These are phyloP conservation scores for Meriones psammophilus DNA, from an alignment of 2,797 vertebrate genomes.

Conservation along the genomic window DNA sequence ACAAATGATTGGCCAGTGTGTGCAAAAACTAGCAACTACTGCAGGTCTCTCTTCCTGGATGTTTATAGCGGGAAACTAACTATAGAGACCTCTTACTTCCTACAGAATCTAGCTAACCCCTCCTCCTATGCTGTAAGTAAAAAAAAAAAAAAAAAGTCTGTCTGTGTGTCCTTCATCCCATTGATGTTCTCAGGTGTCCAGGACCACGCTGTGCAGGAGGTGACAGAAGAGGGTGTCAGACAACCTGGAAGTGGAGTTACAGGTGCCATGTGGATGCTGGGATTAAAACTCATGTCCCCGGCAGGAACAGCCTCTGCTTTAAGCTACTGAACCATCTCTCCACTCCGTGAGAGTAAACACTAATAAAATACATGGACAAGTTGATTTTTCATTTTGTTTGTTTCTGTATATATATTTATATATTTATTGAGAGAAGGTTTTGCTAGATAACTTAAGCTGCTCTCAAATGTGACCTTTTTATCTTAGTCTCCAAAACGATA, in stretches of 20 bases:
- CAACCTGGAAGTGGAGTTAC: too few species aligned
- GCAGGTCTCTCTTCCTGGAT: background rate
- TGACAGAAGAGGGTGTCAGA: background rate
- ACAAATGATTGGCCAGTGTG: background rate
- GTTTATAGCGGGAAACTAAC: background rate
- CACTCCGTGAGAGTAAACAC: background rate
- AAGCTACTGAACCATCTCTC: background rate
- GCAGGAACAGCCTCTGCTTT: background rate
- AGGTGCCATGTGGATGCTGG: background rate
- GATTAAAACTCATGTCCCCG: background rate
- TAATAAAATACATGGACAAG: background rate
- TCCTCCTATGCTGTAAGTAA: background rate
- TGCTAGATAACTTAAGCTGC: background rate
- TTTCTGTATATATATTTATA: background rate
- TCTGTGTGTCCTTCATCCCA: background rate
- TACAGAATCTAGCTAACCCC: background rate
- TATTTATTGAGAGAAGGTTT: background rate
- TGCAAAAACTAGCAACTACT: background rate
- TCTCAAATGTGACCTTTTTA: background rate
- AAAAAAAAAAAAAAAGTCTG: background rate
- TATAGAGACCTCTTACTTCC: background rate
- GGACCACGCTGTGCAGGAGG: background rate
- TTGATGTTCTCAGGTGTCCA: background rate
- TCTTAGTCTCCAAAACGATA: background rate
- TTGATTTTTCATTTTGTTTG: background rate